A percentile compares a stretch with the other conserved stretches of the same genome.
These are phyloP conservation scores for Caenorhabditis sulstoni DNA, from an alignment of 2,888 invertebrate species.

Conservation along the genomic window DNA sequence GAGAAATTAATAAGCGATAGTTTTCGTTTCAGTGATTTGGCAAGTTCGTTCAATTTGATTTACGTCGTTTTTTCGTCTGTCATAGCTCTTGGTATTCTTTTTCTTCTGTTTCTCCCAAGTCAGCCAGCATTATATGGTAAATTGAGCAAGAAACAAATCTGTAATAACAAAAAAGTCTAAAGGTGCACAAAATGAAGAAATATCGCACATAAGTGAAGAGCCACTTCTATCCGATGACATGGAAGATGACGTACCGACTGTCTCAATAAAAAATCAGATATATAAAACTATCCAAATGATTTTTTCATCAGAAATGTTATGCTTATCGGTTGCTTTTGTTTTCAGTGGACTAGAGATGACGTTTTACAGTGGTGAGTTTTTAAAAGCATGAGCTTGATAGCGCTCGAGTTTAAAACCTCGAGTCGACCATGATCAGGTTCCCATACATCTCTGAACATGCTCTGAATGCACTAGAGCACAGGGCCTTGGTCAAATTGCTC, in stretches of 20 bases:
- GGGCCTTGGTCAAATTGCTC: too few relatives aligned
- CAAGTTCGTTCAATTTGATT: slow-evolving; percentile 48
- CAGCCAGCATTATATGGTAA: slow-evolving; percentile 35
- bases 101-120: slow-evolving; percentile 56
- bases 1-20: not conserved
- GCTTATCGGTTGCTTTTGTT: slow-evolving; percentile 90
- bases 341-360: slow-evolving; percentile 94
- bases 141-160: too few relatives aligned
- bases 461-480: too few relatives aligned
- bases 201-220: too few relatives aligned
- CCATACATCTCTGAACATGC: too few relatives aligned
- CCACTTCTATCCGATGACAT: too few relatives aligned
- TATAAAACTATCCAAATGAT: slow-evolving; percentile 83
- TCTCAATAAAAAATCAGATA: not conserved
- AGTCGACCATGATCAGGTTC: too few relatives aligned
- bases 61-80: slow-evolving; percentile 60
- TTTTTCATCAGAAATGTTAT: slow-evolving; percentile 89
- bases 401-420: too few relatives aligned
- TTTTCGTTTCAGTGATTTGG: slow-evolving; percentile 61
- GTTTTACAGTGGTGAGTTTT: slow-evolving; percentile 90
- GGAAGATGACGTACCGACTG: too few relatives aligned
- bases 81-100: slow-evolving; percentile 52
- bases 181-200: too few relatives aligned
- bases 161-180: too few relatives aligned
- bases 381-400: too few relatives aligned